A percentile compares a stretch with the other conserved stretches of the same genome.
phyloP scores from a whole-genome alignment of 2,888 invertebrate genomes.

The Prionchulus punctatus region DNA sequence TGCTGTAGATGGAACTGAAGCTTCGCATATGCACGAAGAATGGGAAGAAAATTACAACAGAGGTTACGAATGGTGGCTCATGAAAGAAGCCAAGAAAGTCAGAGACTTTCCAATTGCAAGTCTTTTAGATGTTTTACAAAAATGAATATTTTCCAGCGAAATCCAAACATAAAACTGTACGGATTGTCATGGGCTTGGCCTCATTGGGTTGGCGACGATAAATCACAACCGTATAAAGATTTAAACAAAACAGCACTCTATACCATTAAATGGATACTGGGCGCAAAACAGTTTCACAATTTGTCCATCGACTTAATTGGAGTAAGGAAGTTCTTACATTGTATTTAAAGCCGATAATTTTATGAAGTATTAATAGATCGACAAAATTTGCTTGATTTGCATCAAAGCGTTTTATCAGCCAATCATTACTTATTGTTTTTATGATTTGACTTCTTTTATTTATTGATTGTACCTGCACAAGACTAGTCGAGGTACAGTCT shows the following conservation, averaged over 20 bases:
- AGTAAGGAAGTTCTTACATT: no score
- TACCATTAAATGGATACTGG: conserved; percentile 30
- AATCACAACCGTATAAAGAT: conserved; percentile 1
- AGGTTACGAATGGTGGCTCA: conserved; percentile 36
- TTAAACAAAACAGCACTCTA: conserved; percentile 18
- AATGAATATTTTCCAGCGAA: conserved; percentile 32
- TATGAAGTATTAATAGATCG: no score
- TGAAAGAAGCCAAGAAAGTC: conserved; percentile 30
- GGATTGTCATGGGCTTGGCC: conserved; percentile 37
- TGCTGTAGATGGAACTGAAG: conserved; percentile 18
- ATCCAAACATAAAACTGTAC: conserved; percentile 34
- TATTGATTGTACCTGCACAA: no score
- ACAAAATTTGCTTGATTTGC: no score
- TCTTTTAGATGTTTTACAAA: no score
- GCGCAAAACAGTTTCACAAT: conserved; percentile 22
- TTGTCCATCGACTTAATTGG: conserved; percentile 34
- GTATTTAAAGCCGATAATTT: no score
- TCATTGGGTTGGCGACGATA: conserved; percentile 33
- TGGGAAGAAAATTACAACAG: conserved; percentile 32
- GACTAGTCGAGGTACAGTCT: no score
- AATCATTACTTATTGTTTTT: background rate
- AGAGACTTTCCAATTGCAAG: background rate
- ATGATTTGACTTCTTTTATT: no score
- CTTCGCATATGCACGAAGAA: conserved; percentile 34
- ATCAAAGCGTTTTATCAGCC: no score